Evolutionary conservation across 2,888 invertebrate genomes (phyloP), one percentile per base, ranked within the genome.

Genomic region (Amiota mariae): DNA sequence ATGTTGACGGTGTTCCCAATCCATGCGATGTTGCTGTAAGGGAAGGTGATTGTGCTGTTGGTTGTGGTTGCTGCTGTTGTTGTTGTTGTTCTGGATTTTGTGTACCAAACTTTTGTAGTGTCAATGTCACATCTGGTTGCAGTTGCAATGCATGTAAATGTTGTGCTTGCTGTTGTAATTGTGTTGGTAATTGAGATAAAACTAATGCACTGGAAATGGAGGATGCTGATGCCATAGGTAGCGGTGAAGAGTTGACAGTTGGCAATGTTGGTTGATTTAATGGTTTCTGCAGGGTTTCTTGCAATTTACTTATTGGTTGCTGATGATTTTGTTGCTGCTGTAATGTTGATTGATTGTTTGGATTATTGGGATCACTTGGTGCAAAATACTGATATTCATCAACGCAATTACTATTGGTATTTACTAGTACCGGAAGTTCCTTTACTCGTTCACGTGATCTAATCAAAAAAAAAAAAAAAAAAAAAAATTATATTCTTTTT

Each of bases 361-460:
- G 88, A 80, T 88, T 88, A 48, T 88, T 88, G 0, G 88, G 88
- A 80, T 88, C 88, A 70, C 87, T 87, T 8, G 88, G 88, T 3
- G 88, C 88, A 80, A 88, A 88, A 70, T 88, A 88, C 75, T 88
- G 88, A 73, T 88, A 88, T 66, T 88, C 88, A 77, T 88, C 88
- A 15, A 54, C 78, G 57, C 59, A 79, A n/a, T 66, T 81, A 15
- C 24, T 79, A 11, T 59, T 76, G 20, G 64, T 79, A 71, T 63
- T 78, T 13, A 57, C 56, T 57, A 59, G 4, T 8, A 8, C 18
- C 6, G 67, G 24, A 13, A 24, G 2, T 15, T 67, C 70, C 54
- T 87, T 87, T 3, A 81, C 78, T 36, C 88, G 87, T 36, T 88
- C 88, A 0, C 88, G 87, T 1, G 88, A 88, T 82, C 88, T 88